Conservation (phyloP, 2,888 invertebrate species). For the Chloromyia formosa region DNA sequence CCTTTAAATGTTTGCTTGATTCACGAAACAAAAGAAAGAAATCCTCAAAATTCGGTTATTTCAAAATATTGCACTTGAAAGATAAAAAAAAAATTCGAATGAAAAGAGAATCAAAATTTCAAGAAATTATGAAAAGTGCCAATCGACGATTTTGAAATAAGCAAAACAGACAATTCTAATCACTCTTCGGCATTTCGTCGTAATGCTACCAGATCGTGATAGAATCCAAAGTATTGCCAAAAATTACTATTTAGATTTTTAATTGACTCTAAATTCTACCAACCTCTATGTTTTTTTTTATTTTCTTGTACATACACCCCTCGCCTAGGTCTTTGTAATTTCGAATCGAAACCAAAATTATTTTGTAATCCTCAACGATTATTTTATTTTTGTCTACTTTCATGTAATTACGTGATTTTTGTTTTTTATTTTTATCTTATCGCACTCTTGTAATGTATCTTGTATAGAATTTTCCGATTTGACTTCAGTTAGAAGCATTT, state of each 20-base stretch:
- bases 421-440: neutral
- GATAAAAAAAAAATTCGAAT: neutral
- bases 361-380: neutral
- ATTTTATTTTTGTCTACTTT: too few species aligned
- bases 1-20: constrained; percentile 5
- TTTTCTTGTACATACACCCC: constrained; percentile 6
- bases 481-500: constrained; percentile 38
- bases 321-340: too few species aligned
- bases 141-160: constrained; percentile 8
- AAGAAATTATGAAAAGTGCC: neutral
- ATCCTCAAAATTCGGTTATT: constrained; percentile 3
- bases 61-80: neutral
- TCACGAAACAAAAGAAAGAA: constrained; percentile 3
- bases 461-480: constrained; percentile 14
- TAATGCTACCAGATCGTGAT: constrained; percentile 48
- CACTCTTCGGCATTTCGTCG: constrained; percentile 48
- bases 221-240: constrained; percentile 42
- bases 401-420: too few species aligned
- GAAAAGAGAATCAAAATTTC: too few species aligned
- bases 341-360: constrained; percentile 1
- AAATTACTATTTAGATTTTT: constrained; percentile 34
- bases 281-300: neutral
- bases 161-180: constrained; percentile 17
- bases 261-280: neutral
- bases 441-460: constrained; percentile 29